Conservation (phyloP, 2,113 vertebrate genomes). For the Gracilinanus agilis region DNA sequence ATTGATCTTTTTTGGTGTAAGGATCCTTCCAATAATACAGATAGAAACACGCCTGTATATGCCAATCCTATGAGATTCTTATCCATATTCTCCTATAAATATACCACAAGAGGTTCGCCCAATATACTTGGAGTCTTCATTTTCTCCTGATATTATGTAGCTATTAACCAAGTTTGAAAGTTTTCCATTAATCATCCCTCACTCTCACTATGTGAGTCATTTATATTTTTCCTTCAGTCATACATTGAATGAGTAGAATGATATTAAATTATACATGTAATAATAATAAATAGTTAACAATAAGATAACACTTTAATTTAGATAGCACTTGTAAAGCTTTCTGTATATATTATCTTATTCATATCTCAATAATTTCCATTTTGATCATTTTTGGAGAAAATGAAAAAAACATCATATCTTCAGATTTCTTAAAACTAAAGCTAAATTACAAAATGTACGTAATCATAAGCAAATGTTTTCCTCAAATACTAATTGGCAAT, state of each 20-base stretch:
- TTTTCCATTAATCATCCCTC: background rate
- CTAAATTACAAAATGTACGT: conserved; percentile 57
- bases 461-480: conserved; percentile 75
- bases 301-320: too few relatives aligned
- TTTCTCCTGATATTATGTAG: background rate
- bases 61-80: too few relatives aligned
- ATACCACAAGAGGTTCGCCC: background rate
- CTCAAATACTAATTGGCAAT: conserved; percentile 80
- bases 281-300: background rate
- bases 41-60: background rate
- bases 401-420: conserved; percentile 54
- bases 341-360: background rate
- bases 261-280: conserved; percentile 56
- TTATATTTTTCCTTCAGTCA: background rate
- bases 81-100: background rate
- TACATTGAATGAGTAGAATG: background rate
- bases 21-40: background rate
- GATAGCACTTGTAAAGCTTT: background rate
- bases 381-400: conserved; percentile 50
- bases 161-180: background rate
- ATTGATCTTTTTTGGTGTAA: background rate
- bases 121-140: background rate
- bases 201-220: background rate
- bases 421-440: conserved; percentile 60
- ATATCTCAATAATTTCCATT: conserved; percentile 58